phyloP scores from a whole-genome alignment of 2,113 vertebrate genomes.

The Sorex fumeus region DNA sequence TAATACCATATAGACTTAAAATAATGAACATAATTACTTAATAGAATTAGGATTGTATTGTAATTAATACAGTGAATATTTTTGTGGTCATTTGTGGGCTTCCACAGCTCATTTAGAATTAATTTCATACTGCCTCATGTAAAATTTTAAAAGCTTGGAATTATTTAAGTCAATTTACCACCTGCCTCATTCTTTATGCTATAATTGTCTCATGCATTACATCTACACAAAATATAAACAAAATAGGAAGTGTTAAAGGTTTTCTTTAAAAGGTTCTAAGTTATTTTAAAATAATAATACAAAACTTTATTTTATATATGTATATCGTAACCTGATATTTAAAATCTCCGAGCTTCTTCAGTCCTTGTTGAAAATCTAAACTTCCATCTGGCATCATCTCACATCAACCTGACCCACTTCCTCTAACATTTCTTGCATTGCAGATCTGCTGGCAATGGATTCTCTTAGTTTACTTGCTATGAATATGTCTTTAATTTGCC shows the following conservation, averaged over 20 bases:
- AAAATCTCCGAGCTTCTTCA: slow-evolving; percentile 48
- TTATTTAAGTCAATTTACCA: not conserved
- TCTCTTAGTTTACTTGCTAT: slow-evolving; percentile 31
- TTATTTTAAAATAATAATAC: slow-evolving; percentile 9
- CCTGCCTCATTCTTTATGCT: not conserved
- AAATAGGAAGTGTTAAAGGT: not conserved
- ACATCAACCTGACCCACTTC: slow-evolving; percentile 42
- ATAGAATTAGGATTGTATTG: not conserved
- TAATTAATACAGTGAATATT: slow-evolving; percentile 23
- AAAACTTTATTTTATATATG: not conserved
- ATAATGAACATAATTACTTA: no score
- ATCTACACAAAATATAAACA: slow-evolving; percentile 1
- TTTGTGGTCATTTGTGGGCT: not conserved
- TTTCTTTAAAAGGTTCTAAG: not conserved
- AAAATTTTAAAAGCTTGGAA: not conserved
- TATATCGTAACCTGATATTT: slow-evolving; percentile 8
- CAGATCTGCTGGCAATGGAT: not conserved
- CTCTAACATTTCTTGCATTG: not conserved
- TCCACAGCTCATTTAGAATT: slow-evolving; percentile 13
- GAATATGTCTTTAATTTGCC: slow-evolving; percentile 54
- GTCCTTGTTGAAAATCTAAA: slow-evolving; percentile 55
- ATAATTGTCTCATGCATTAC: not conserved
- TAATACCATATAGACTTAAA: no score
- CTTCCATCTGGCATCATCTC: not conserved
- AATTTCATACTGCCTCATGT: slow-evolving; percentile 27